Base-by-base conservation (phyloP, 1,140 invertebrate species). In the Zaprionus nigranus region DNA sequence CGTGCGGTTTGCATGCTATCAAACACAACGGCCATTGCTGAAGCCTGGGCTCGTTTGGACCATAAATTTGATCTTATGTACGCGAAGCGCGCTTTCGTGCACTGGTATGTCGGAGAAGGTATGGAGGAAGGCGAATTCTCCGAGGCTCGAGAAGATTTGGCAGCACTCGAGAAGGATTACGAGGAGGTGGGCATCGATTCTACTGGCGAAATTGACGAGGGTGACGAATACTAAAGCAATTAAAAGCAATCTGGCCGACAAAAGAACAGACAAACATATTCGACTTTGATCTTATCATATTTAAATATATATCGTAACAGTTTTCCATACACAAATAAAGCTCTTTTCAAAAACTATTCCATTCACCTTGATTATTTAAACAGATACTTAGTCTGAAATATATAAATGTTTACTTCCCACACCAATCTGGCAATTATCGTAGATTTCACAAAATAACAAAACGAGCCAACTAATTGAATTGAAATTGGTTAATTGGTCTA, bases 1-100 rank as follows among this genome's bases (percentile, higher is more conserved):
- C 94, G 97, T 72, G 97, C 97, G 6, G 96, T 97, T 5, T 97
- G 97, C 92, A 97, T 97, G 96, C 93, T 98, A 92, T 96, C 95
- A 49, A 98, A 98, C 90, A 97, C 97, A 1, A 98, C 97, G 0
- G 96, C 96, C 34, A 97, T 97, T 82, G 96, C 96, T 12, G 97
- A 98, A 90, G 97, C 97, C 26, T 97, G 96, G 96, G 95, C 95
- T 40, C 94, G 96, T 87, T 93, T 97, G 26, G 95, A 97, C 93
- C 95, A 96, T 91, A 97, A 97, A 92, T 97, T 97, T 92, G 96
- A 97, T 92, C 92, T 97, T 46, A 97, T 97, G 96, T 97, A 96
- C 93, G 93, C 96, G 84, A 94, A 96, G 93, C 94, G 96, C 84
- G 95, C 96, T 34, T 95, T 97, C 91, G 96, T 96, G 1, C 96